A percentile compares a stretch with the other conserved stretches of the same genome.
phyloP scores from a whole-genome alignment of 2,113 vertebrate genomes.

The Paramormyrops kingsleyae region DNA sequence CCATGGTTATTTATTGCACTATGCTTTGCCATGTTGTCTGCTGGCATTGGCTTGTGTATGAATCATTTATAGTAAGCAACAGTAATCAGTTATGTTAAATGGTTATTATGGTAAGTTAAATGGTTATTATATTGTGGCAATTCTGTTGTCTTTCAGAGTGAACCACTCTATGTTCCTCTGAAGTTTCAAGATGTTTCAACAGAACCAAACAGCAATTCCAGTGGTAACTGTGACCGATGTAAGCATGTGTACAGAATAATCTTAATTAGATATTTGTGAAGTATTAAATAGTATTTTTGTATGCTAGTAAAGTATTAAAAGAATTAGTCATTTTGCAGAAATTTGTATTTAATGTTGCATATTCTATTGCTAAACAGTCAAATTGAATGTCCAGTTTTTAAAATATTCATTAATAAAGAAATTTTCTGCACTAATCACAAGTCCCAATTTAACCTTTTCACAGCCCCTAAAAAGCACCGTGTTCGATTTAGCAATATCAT shows the following conservation, averaged over 20 bases:
- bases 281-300: neutral
- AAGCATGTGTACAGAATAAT: constrained; percentile 47
- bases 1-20: neutral
- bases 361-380: neutral
- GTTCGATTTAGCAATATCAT: constrained; percentile 93
- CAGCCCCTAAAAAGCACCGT: constrained; percentile 79
- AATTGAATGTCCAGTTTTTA: neutral
- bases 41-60: neutral
- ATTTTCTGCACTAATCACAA: neutral
- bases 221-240: constrained; percentile 69
- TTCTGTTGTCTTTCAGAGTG: constrained; percentile 69
- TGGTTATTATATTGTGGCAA: constrained; percentile 14
- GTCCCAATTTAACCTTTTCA: neutral
- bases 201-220: constrained; percentile 62
- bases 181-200: constrained; percentile 84
- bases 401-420: neutral
- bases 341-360: neutral
- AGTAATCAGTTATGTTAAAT: neutral
- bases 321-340: neutral
- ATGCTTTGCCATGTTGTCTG: neutral
- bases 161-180: constrained; percentile 90
- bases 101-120: neutral
- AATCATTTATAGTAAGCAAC: neutral
- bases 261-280: neutral
- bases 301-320: neutral